Conservation (phyloP, 2,797 vertebrate genomes). For the Xenops minutus region DNA sequence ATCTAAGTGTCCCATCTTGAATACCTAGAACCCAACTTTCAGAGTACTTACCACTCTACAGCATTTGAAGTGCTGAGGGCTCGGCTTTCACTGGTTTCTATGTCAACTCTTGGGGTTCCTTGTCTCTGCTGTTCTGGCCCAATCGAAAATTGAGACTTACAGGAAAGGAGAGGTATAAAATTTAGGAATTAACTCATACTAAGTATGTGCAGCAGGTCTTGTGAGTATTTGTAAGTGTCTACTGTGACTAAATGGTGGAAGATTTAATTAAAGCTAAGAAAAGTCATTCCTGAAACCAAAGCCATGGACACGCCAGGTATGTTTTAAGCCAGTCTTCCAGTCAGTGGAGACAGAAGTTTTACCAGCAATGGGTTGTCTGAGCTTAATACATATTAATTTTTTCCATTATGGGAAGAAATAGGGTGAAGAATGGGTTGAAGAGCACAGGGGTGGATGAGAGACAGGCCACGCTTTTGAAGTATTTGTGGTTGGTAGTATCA, state of each 20-base stretch:
- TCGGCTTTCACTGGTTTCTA: background rate
- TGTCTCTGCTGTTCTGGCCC: background rate
- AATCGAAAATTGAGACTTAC: background rate
- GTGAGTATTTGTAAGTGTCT: background rate
- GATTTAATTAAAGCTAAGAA: background rate
- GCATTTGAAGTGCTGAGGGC: background rate
- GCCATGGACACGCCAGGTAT: background rate
- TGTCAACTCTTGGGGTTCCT: background rate
- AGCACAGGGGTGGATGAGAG: background rate
- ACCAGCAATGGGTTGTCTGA: background rate
- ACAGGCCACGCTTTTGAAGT: background rate
- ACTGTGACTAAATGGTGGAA: background rate
- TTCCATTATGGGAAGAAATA: background rate
- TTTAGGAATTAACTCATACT: background rate
- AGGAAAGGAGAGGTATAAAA: background rate
- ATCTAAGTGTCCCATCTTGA: background rate
- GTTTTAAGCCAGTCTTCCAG: background rate
- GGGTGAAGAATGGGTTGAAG: background rate
- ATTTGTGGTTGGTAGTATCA: background rate
- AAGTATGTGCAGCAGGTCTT: background rate
- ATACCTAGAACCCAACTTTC: background rate
- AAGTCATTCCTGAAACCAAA: background rate
- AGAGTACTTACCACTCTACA: background rate
- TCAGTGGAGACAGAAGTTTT: background rate
- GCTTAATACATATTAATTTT: background rate